Conservation (phyloP, 2,888 invertebrate species). For the Sycophila texana region DNA sequence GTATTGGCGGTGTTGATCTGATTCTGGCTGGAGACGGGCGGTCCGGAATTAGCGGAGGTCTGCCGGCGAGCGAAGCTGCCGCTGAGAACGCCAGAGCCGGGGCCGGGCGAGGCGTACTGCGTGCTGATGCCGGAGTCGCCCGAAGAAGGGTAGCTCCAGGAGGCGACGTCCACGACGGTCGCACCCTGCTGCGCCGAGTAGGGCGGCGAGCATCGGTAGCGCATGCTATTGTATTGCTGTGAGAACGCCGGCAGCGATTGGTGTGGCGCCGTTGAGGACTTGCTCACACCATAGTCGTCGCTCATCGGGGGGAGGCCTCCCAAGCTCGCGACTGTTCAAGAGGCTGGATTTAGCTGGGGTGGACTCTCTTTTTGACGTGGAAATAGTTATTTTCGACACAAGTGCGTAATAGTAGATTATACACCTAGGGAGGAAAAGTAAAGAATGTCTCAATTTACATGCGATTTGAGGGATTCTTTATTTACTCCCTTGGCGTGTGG, state of each 20-base stretch:
- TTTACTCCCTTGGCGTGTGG: no score
- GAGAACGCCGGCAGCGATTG: slow-evolving; percentile 79
- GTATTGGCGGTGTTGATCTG: slow-evolving; percentile 81
- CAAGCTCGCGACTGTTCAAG: slow-evolving; percentile 41
- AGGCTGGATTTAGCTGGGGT: no score
- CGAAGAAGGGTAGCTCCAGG: slow-evolving; percentile 23
- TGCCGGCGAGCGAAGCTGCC: slow-evolving; percentile 30
- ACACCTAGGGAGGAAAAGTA: no score
- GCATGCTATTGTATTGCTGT: slow-evolving; percentile 77
- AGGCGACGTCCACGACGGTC: slow-evolving; percentile 40
- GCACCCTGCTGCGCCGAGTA: slow-evolving; percentile 65
- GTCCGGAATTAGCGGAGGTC: slow-evolving; percentile 59
- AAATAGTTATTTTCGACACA: no score
- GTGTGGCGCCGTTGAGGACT: slow-evolving; percentile 68
- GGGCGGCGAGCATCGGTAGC: slow-evolving; percentile 68
- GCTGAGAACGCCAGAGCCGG: slow-evolving; percentile 52
- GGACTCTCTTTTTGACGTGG: no score
- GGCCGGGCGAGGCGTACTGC: slow-evolving; percentile 35
- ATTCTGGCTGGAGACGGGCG: slow-evolving; percentile 59
- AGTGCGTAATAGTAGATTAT: no score
- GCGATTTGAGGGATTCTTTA: no score
- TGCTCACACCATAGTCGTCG: slow-evolving; percentile 69
- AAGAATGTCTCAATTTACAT: no score
- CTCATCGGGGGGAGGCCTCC: slow-evolving; percentile 61
- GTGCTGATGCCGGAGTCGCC: slow-evolving; percentile 9